Conservation (phyloP, 1,140 invertebrate genomes). For the Nephotettix cincticeps region DNA sequence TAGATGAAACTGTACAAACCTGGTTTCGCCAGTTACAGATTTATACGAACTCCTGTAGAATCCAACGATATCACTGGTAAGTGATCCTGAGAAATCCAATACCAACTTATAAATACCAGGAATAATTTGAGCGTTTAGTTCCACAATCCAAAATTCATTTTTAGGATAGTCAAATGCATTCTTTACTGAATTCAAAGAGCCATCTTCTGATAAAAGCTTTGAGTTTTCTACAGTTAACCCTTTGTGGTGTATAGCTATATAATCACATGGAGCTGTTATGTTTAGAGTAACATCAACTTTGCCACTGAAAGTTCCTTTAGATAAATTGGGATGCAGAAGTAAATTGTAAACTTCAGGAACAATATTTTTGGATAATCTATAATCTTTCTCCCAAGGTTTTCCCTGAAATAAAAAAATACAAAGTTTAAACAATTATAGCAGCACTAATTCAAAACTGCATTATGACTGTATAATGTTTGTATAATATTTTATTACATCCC, state of each 20-base stretch:
- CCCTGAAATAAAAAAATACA: constrained; percentile 15
- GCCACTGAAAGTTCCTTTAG: constrained; percentile 67
- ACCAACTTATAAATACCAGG: constrained; percentile 61
- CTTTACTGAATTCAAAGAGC: constrained; percentile 44
- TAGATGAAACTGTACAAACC: constrained; percentile 55
- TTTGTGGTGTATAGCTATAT: constrained; percentile 70
- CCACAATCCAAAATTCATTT: constrained; percentile 68
- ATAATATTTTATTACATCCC: not conserved
- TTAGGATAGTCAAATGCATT: constrained; percentile 52
- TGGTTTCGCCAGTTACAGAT: constrained; percentile 55
- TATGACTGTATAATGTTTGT: not conserved
- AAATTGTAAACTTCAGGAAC: constrained; percentile 74
- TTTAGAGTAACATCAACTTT: constrained; percentile 68
- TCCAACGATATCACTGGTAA: constrained; percentile 68
- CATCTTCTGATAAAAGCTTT: constrained; percentile 37
- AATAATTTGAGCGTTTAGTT: constrained; percentile 51
- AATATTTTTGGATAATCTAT: constrained; percentile 65
- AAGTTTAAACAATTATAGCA: not conserved
- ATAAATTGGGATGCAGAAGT: constrained; percentile 69
- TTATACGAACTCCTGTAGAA: constrained; percentile 77
- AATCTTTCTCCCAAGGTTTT: constrained; percentile 44
- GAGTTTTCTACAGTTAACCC: constrained; percentile 54
- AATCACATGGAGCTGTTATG: constrained; percentile 55
- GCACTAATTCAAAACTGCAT: not conserved
- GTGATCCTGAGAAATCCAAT: constrained; percentile 66